Base-by-base conservation (phyloP, 2,888 invertebrate genomes). In the Prenolepis imparis region DNA sequence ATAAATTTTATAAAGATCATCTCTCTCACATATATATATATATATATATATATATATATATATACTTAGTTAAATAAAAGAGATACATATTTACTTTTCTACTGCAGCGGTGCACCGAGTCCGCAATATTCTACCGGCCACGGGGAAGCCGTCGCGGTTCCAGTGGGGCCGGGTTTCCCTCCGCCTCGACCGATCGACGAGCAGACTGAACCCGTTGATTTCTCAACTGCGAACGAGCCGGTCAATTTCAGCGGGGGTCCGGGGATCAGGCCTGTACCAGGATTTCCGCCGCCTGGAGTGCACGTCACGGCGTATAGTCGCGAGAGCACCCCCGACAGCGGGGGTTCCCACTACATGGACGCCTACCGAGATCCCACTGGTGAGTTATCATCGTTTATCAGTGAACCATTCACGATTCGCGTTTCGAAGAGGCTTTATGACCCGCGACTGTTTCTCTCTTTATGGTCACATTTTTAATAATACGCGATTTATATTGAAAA, bases 271-370 rank as follows among this genome's bases (percentile, higher is more conserved):
- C 96, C 96, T 72, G 95, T 96, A 48, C 93, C 94, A 88, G 95
- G 95, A 95, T 96, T 95, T 95, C 96, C 95, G 95, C 96, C 92
- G 95, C 97, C 95, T 96, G 97, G 91, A 96, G 97, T 94, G 86
- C 93, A 94, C 87, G 93, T 93, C 32, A 91, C 94, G 75, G 93
- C 95, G 15, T 98, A 98, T 95, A 98, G 98, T 95, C 96, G 98
- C 92, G 98, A 98, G 95, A 98, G 98, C 86, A 98, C 98, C 74
- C 98, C 98, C 4, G 98, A 98, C 95, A 98, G 98, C 93, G 98
- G 98, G 73, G 98, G 98, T 84, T 98, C 98, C 80, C 98, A 98
- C 95, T 98, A 98, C 94, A 96, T 98, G 95, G 98, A 98, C 95
- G 97, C 97, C 86, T 98, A 98, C 95, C 96, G 98, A 93, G 98